Conservation (phyloP, 92 coral and sea anemone genomes). For the Umimayanthus chanpuru region DNA sequence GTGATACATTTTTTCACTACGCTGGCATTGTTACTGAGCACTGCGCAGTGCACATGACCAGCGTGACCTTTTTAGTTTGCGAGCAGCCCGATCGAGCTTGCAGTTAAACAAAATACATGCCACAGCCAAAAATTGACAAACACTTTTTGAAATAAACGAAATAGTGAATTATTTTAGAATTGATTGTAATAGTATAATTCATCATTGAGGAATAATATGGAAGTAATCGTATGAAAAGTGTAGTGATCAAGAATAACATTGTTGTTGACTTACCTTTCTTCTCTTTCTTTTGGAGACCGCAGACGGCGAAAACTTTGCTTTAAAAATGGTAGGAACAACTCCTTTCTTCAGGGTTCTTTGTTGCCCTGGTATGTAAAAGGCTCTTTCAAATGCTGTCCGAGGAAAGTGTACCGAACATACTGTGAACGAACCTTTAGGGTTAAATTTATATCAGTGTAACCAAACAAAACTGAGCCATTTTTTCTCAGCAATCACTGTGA, state of each 20-base stretch:
- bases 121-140: conserved; percentile 25
- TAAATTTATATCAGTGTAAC: neutral
- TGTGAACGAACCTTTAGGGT: neutral
- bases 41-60: too few species aligned
- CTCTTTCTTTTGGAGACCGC: conserved; percentile 16
- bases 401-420: conserved; percentile 4
- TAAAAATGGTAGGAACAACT: neutral
- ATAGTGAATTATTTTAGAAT: neutral
- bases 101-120: conserved; percentile 25
- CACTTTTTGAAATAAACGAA: conserved; percentile 28
- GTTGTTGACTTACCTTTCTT: conserved; percentile 25
- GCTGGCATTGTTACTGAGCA: too few species aligned
- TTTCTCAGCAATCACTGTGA: neutral
- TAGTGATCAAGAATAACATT: conserved; percentile 21
- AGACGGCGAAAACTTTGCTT: neutral
- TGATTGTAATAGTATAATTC: conserved; percentile 3
- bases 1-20: too few species aligned
- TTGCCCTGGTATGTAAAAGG: neutral
- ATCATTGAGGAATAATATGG: conserved; percentile 1
- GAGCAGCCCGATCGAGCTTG: neutral
- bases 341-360: neutral
- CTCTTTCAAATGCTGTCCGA: neutral
- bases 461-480: neutral
- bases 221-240: conserved; percentile 5
- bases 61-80: too few species aligned